phyloP scores from a whole-genome alignment of 2,797 vertebrate genomes.

The Mallotus villosus region DNA sequence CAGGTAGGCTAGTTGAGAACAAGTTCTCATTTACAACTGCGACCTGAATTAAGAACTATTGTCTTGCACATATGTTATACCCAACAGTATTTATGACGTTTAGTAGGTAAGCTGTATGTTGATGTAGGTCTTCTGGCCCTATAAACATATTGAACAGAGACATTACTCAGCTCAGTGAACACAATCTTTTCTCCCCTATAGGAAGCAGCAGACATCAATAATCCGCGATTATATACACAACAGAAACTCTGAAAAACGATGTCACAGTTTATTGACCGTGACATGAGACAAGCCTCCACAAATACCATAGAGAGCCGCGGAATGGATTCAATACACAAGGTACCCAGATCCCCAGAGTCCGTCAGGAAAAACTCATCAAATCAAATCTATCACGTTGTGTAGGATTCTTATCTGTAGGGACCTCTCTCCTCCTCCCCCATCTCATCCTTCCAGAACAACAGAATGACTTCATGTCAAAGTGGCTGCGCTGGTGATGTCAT shows the following conservation, averaged over 20 bases:
- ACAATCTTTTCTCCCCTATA: background rate
- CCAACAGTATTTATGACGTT: too few relatives aligned
- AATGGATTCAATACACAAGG: conserved; percentile 1
- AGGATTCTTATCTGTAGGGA: background rate
- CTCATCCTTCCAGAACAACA: background rate
- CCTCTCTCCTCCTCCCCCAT: too few relatives aligned
- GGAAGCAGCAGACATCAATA: conserved; percentile 1
- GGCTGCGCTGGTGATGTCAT: conserved; percentile 44
- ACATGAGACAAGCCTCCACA: background rate
- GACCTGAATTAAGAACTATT: too few relatives aligned
- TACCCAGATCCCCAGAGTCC: background rate
- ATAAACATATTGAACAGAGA: background rate
- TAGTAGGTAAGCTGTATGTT: too few relatives aligned
- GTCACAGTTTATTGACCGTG: conserved; percentile 8
- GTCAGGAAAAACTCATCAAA: background rate
- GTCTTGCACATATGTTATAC: too few relatives aligned
- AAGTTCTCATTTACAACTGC: too few relatives aligned
- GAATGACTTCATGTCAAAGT: conserved; percentile 6
- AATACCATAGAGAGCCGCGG: background rate
- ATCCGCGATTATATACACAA: background rate
- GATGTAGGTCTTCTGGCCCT: background rate
- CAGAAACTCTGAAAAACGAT: background rate
- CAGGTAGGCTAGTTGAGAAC: too few relatives aligned
- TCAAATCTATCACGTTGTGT: background rate
- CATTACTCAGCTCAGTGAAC: background rate